These are phyloP conservation scores for Tyrannus savana DNA, from an alignment of 2,113 vertebrate genomes.

Conservation along the genomic window DNA sequence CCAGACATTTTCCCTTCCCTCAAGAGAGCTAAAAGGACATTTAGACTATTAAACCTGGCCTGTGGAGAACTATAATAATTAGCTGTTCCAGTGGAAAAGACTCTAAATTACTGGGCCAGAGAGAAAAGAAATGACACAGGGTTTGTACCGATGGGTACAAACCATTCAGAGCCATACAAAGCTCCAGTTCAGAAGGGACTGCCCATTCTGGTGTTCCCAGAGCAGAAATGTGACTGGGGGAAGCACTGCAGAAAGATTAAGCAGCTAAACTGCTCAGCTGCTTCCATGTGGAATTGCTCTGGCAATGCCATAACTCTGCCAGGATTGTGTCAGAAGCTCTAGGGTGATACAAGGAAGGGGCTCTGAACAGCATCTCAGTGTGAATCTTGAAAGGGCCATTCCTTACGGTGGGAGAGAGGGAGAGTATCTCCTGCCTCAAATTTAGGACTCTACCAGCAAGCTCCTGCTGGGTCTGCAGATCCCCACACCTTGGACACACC, in stretches of 20 bases:
- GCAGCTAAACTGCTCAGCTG: not conserved
- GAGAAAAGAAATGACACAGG: not conserved
- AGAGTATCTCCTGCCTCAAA: not conserved
- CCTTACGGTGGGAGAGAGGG: not conserved
- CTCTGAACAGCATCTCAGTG: not conserved
- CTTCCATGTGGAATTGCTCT: accelerated
- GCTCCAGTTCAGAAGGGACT: not conserved
- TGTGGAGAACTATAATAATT: not conserved
- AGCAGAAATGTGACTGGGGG: not conserved
- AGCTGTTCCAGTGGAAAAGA: not conserved
- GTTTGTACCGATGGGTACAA: not conserved
- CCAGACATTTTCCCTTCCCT: not conserved
- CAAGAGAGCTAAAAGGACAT: not conserved
- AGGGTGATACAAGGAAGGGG: not conserved
- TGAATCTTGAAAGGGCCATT: not conserved
- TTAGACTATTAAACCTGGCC: not conserved
- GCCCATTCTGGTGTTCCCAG: not conserved
- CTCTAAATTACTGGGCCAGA: not conserved
- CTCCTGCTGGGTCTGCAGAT: not conserved
- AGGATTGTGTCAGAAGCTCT: not conserved
- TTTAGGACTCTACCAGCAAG: not conserved
- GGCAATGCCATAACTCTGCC: accelerated
- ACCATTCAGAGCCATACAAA: too few species aligned
- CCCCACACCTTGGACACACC: not conserved
- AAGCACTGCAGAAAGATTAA: not conserved